phyloP scores from a whole-genome alignment of 2,113 vertebrate genomes.

The Sclerurus mexicanus region DNA sequence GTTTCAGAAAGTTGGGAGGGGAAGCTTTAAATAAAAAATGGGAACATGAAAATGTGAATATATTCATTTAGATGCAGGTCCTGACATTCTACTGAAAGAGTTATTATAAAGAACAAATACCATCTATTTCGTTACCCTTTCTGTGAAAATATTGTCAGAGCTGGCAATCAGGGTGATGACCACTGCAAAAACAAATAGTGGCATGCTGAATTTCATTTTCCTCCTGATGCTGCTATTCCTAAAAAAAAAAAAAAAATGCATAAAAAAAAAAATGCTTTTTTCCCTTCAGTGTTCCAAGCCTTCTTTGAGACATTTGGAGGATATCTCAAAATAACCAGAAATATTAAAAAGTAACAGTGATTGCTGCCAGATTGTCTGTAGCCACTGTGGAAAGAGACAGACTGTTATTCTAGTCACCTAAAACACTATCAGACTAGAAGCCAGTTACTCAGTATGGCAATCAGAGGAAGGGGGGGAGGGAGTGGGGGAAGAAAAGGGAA shows the following conservation, averaged over 20 bases:
- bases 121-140: slow-evolving; percentile 62
- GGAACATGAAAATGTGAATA: slow-evolving; percentile 42
- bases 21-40: slow-evolving; percentile 60
- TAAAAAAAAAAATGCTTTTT: not conserved
- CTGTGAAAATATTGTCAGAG: slow-evolving; percentile 65
- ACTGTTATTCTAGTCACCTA: slow-evolving; percentile 68
- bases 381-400: slow-evolving; percentile 66
- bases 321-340: slow-evolving; percentile 70
- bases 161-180: slow-evolving; percentile 60
- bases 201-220: slow-evolving; percentile 53
- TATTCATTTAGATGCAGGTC: slow-evolving; percentile 35
- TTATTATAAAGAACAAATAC: slow-evolving; percentile 58
- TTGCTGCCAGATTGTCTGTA: slow-evolving; percentile 69
- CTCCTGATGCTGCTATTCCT: slow-evolving; percentile 38
- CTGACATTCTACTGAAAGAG: slow-evolving; percentile 43
- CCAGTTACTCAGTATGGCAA: slow-evolving; percentile 59
- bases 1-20: slow-evolving; percentile 49
- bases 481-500: fast-evolving
- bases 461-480: not conserved
- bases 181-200: slow-evolving; percentile 56
- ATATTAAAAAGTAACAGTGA: slow-evolving; percentile 70
- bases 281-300: slow-evolving; percentile 51
- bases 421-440: slow-evolving; percentile 62
- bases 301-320: slow-evolving; percentile 65
- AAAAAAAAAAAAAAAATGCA: not conserved